phyloP scores from a whole-genome alignment of 2,797 vertebrate species.

The Eulemur rubriventer region DNA sequence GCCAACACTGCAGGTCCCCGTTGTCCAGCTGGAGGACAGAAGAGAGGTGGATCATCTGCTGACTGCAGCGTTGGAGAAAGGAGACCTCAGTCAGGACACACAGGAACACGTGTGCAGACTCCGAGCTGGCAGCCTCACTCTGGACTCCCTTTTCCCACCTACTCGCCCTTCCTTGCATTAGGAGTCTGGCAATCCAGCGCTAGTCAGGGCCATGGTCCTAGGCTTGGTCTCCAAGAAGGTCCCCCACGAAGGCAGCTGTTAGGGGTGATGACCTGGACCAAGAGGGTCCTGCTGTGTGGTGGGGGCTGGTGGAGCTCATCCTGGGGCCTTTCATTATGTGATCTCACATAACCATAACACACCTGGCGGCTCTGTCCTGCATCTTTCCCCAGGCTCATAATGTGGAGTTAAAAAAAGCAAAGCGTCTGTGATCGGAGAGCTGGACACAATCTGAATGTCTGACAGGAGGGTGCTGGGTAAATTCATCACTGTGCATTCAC shows the following conservation, averaged over 20 bases:
- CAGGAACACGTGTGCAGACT: too few species aligned
- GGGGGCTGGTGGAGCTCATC: too few species aligned
- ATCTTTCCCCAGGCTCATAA: neutral
- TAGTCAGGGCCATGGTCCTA: neutral
- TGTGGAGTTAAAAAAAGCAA: neutral
- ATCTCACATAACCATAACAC: neutral
- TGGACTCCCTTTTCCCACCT: neutral
- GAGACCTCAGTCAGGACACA: neutral
- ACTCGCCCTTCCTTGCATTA: neutral
- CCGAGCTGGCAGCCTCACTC: neutral
- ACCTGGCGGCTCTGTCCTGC: neutral
- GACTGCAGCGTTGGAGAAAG: neutral
- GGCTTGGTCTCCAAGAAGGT: neutral
- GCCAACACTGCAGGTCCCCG: neutral
- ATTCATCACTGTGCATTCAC: neutral
- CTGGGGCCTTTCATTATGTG: neutral
- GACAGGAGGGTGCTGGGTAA: neutral
- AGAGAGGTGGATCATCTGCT: neutral
- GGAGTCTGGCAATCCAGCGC: neutral
- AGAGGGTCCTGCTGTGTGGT: neutral
- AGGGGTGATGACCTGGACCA: neutral
- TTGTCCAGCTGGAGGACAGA: too few species aligned
- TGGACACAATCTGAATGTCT: neutral
- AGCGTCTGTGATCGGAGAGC: neutral
- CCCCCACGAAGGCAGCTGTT: neutral